Evolutionary conservation across 1,140 invertebrate genomes (phyloP).

Genomic region (Ostrea denselamellosa): DNA sequence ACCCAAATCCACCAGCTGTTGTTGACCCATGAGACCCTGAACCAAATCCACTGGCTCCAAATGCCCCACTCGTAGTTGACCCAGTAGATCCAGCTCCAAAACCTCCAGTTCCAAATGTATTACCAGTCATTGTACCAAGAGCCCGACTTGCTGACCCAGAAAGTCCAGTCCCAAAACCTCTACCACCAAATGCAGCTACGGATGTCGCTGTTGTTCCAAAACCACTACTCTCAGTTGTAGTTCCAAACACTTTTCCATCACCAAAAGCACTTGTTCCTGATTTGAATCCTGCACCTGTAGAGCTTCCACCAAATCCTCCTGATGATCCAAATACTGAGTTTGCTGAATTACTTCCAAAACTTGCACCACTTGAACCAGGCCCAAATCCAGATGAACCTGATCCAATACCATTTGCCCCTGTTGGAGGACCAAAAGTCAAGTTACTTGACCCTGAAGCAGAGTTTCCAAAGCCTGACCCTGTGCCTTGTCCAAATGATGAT

Average conservation of each 20-base stretch:
- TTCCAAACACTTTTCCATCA: slow-evolving; percentile 42
- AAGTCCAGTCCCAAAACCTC: not conserved
- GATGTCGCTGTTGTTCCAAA: not conserved
- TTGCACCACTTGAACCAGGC: not conserved
- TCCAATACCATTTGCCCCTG: slow-evolving; percentile 8
- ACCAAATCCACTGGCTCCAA: not conserved
- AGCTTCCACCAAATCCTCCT: slow-evolving; percentile 5
- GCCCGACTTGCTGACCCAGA: not conserved
- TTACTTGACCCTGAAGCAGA: not conserved
- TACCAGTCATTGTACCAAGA: slow-evolving; percentile 16
- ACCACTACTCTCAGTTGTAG: not conserved
- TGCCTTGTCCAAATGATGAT: slow-evolving; percentile 10
- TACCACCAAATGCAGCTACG: slow-evolving; percentile 34
- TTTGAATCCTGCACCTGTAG: slow-evolving; percentile 17
- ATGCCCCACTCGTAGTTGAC: slow-evolving; percentile 8
- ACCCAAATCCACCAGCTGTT: not conserved
- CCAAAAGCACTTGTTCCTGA: not conserved
- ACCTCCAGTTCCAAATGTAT: slow-evolving; percentile 13
- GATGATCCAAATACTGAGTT: not conserved
- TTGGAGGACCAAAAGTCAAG: not conserved
- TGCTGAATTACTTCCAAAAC: slow-evolving; percentile 2
- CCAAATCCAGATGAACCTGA: slow-evolving; percentile 44
- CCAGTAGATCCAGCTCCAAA: not conserved
- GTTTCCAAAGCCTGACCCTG: slow-evolving; percentile 5
- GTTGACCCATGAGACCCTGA: not conserved